Evolutionary conservation across 2,113 vertebrate species (phyloP).

Genomic region (Tragelaphus strepsiceros): DNA sequence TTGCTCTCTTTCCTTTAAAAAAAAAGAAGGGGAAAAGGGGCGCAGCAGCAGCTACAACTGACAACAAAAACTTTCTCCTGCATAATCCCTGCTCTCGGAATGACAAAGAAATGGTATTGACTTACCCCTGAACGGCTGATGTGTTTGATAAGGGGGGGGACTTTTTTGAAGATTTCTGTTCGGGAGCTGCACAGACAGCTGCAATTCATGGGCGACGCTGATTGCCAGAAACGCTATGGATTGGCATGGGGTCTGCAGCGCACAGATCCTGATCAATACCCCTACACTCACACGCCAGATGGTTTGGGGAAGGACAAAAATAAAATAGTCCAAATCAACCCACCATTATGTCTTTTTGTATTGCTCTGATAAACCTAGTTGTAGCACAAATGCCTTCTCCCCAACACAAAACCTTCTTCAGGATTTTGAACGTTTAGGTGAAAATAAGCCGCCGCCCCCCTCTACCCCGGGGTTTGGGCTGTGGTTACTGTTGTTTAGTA

Average conservation of each 20-base stretch:
- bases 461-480: neutral
- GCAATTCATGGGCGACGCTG: slow-evolving; percentile 75
- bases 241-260: slow-evolving; percentile 88
- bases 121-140: slow-evolving; percentile 77
- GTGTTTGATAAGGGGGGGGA: slow-evolving; percentile 76
- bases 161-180: slow-evolving; percentile 73
- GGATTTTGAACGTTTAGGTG: slow-evolving; percentile 10
- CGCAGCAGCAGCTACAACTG: slow-evolving; percentile 1
- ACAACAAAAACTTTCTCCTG: slow-evolving; percentile 72
- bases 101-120: slow-evolving; percentile 75
- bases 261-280: slow-evolving; percentile 88
- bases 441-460: neutral
- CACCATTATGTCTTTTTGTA: slow-evolving; percentile 61
- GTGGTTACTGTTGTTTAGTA: slow-evolving; percentile 13
- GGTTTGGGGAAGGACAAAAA: slow-evolving; percentile 81
- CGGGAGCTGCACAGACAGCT: slow-evolving; percentile 81
- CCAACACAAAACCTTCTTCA: slow-evolving; percentile 31
- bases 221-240: slow-evolving; percentile 85
- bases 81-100: slow-evolving; percentile 50
- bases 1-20: slow-evolving; percentile 66
- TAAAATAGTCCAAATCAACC: slow-evolving; percentile 70
- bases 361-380: slow-evolving; percentile 41
- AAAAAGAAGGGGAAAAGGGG: neutral
- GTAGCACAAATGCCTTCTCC: neutral
- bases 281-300: slow-evolving; percentile 84